phyloP scores from a whole-genome alignment of 1,140 invertebrate species.

The Temnothorax longispinosus region DNA sequence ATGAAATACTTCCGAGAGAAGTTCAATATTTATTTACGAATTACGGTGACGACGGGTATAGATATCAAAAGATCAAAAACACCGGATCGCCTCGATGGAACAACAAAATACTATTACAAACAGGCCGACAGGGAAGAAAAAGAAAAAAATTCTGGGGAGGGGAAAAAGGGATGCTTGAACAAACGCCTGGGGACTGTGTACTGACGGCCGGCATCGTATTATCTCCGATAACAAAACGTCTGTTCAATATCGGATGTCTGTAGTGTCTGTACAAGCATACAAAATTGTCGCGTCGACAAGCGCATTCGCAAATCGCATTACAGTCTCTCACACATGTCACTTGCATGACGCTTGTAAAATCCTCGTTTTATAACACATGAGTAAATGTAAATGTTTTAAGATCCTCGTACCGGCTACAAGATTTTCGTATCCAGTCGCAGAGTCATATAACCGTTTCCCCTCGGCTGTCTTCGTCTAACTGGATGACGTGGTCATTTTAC shows the following conservation, averaged over 20 bases:
- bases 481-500: constrained; percentile 27
- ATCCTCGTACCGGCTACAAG: background rate
- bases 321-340: background rate
- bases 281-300: constrained; percentile 24
- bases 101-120: constrained; percentile 49
- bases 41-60: background rate
- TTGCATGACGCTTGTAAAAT: background rate
- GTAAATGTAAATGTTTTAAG: background rate
- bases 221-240: constrained; percentile 59
- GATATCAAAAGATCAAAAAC: constrained; percentile 3
- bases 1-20: background rate
- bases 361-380: background rate
- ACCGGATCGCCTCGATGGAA: constrained; percentile 44
- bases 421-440: background rate
- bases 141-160: background rate
- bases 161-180: constrained; percentile 21
- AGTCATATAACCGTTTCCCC: background rate
- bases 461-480: background rate
- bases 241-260: constrained; percentile 16
- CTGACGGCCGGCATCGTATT: constrained; percentile 46
- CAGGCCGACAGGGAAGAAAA: background rate
- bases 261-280: background rate
- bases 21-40: constrained; percentile 43
- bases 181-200: constrained; percentile 63
- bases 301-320: background rate